Evolutionary conservation across 2,888 invertebrate genomes (phyloP), one percentile per base, ranked within the genome.

Genomic region (Ennomos fuscantarius): DNA sequence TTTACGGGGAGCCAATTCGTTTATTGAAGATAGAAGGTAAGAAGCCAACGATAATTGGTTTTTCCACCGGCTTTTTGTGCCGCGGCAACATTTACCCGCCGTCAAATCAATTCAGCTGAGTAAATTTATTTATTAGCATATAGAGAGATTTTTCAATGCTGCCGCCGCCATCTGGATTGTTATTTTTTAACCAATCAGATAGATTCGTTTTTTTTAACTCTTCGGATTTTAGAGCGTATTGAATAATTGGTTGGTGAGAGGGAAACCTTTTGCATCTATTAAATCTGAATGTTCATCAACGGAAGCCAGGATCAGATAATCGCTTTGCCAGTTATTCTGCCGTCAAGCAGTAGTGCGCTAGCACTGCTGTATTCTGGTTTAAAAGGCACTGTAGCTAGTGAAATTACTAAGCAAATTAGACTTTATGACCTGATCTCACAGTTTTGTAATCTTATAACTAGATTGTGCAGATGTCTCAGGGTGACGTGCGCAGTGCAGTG

Each of bases 101-200:
- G 81, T 81, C 79, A 79, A 84, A 85, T 83, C 82, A 81, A 83
- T 84, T 80, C 76, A 72, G 72, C 65, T 66, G 73, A 70, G 78
- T 77, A 81, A 81, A 84, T 86, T 81, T 81, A 79, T 80, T 79
- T 81, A 87, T 88, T 88, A 86, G 81, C 87, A 87, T 87, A 87
- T 84, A 87, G 80, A 87, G 82, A 82, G 86, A 77, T 66, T 75
- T 78, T 77, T 73, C 65, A 71, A 71, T 52, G 32, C 50, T 15
- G 49, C 50, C 34, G 49, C 8, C 35, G 24, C 47, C 40, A 52
- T 44, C 10, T 53, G 45, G 35, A 45, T 54, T 59, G 58, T 41
- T 49, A 54, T 53, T 59, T 49, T 24, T 59, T 54, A 53, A 52
- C 52, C 33, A 57, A 52, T 57, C 57, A 39, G 51, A 34, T 43